Percentiles rank a stretch among this genome's conserved stretches.
phyloP scores from a whole-genome alignment of 1,140 invertebrate genomes.

The Vanessa tameamea region DNA sequence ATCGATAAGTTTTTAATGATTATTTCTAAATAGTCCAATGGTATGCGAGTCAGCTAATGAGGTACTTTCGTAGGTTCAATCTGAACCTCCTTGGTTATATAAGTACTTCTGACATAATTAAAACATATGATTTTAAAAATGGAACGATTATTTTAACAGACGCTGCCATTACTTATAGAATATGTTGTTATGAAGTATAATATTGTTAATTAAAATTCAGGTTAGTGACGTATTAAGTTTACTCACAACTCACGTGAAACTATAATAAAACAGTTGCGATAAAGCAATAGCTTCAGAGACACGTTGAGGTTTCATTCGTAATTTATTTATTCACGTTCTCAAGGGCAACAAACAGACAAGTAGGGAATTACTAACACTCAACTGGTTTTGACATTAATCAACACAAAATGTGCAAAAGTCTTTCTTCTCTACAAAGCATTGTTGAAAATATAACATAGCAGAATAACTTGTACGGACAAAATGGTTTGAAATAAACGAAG shows the following conservation, averaged over 20 bases:
- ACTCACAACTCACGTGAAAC: neutral
- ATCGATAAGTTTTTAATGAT: too few relatives aligned
- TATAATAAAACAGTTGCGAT: neutral
- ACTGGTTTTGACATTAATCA: neutral
- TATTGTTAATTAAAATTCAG: neutral
- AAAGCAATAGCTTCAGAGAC: neutral
- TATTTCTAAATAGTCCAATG: too few relatives aligned
- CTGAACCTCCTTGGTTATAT: too few relatives aligned
- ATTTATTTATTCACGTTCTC: neutral
- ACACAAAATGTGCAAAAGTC: neutral
- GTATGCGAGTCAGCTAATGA: too few relatives aligned
- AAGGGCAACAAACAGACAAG: neutral
- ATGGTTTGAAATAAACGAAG: neutral
- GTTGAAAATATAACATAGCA: neutral
- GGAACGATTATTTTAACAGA: neutral
- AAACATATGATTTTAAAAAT: too few relatives aligned
- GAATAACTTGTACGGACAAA: neutral
- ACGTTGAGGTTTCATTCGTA: neutral
- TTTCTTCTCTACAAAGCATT: neutral
- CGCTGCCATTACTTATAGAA: neutral
- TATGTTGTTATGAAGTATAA: neutral
- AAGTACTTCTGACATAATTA: too few relatives aligned
- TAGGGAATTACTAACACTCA: neutral
- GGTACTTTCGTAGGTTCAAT: too few relatives aligned
- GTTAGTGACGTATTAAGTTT: neutral